Conservation (phyloP, 2,888 invertebrate genomes). For the Eudasyphora cyanicolor region DNA sequence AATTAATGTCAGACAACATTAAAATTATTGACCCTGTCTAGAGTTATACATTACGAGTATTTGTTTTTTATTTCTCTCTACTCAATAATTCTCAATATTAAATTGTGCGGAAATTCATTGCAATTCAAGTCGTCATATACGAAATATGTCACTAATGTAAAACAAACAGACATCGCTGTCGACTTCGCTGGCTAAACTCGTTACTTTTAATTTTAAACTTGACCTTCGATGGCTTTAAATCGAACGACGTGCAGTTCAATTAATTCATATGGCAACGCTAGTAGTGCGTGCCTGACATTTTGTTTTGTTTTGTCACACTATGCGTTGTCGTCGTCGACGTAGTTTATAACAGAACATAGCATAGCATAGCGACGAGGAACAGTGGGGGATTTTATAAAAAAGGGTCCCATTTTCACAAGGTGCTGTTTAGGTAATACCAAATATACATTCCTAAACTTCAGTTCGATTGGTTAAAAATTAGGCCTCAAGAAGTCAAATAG, state of each 20-base stretch:
- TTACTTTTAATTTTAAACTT: slow-evolving; percentile 49
- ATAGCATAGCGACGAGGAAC: not conserved
- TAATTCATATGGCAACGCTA: slow-evolving; percentile 56
- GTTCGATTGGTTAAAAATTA: too few relatives aligned
- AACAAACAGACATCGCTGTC: slow-evolving; percentile 22
- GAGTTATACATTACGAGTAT: not conserved
- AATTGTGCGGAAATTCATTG: slow-evolving; percentile 59
- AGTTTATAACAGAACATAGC: slow-evolving; percentile 37
- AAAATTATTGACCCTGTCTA: not conserved
- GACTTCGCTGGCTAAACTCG: slow-evolving; percentile 10
- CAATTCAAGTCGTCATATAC: not conserved
- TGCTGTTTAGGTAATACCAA: not conserved
- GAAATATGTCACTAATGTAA: slow-evolving; percentile 53
- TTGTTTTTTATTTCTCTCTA: too few relatives aligned
- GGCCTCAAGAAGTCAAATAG: too few relatives aligned
- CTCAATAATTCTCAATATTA: slow-evolving; percentile 13
- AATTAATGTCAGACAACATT: not conserved
- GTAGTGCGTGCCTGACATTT: slow-evolving; percentile 58
- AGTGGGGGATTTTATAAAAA: not conserved
- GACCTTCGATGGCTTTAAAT: slow-evolving; percentile 47
- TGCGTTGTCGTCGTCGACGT: too few relatives aligned
- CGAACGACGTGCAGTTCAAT: slow-evolving; percentile 3
- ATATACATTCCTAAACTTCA: too few relatives aligned
- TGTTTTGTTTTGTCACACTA: slow-evolving; percentile 48
- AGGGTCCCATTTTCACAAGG: not conserved